Base-by-base conservation (phyloP, 2,888 invertebrate genomes). In the Norana najaformis region DNA sequence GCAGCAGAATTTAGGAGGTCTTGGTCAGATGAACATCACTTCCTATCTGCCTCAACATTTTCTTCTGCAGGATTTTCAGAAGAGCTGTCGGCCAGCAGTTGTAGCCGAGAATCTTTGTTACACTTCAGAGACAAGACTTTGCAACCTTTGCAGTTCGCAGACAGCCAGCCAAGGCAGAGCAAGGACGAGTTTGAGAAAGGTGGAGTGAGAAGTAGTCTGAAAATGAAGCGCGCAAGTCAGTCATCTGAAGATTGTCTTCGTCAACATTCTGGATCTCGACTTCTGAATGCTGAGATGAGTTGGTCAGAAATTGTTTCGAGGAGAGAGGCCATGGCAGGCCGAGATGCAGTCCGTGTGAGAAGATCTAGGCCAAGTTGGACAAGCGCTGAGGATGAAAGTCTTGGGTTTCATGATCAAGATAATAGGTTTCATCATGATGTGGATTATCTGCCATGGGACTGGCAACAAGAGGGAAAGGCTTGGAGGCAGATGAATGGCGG, bases 101-200 rank as follows among this genome's bases (percentile, higher is more conserved):
- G 16, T n/a, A 69, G 69, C 11, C 69, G 69, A 69, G 69, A n/a
- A 11, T 69, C 69, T 16, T n/a, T 69, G 69, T n/a, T 69, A 69
- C 69, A 69, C 69, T n/a, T 69, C 69, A 30, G 69, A n/a, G n/a
- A n/a, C 69, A n/a, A 69, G 69, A 69, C n/a, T 69, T n/a, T 13
- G 69, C 30, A 69, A 69, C 69, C 69, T 69, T 11, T 69, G 30
- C 69, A 69, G 30, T n/a, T n/a, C 1, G 30, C 69, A 1, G 69
- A 30, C 0, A n/a, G 11, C 69, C 69, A n/a, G n/a, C n/a, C 69
- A 69, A 30, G n/a, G 13, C 69, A 69, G 69, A n/a, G n/a, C 30
- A 69, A 69, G 69, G 69, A 69, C n/a, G 69, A 69, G n/a, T 69
- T 69, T n/a, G 69, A 69, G 30, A 69, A n/a, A 69, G 69, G 69